Conservation (phyloP, 2,888 invertebrate species). For the Trilocha varians region DNA sequence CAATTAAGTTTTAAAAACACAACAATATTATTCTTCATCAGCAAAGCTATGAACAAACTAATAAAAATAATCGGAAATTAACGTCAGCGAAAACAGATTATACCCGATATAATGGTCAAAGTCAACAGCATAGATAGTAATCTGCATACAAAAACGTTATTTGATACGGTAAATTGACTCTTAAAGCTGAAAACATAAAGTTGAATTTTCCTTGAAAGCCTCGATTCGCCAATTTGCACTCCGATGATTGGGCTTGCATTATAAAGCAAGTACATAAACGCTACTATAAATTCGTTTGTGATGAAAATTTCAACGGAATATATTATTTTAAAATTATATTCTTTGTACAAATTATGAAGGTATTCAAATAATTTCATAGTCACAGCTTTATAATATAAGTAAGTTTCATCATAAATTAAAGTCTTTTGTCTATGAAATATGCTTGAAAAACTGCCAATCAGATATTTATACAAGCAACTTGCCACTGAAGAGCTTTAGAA, state of each 20-base stretch:
- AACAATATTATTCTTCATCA: no score
- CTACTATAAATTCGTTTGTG: constrained; percentile 1
- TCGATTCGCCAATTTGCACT: constrained; percentile 7
- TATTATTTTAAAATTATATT: neutral
- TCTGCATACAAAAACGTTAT: neutral
- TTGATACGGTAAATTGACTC: neutral
- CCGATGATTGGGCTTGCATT: constrained; percentile 22
- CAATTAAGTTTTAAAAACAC: no score
- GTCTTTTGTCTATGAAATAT: no score
- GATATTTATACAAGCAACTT: no score
- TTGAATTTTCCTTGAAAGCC: neutral
- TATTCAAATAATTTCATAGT: no score
- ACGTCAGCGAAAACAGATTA: neutral
- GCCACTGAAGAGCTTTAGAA: no score
- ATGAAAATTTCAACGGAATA: neutral
- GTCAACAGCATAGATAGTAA: constrained; percentile 13
- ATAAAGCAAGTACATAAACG: constrained; percentile 16
- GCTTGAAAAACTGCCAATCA: no score
- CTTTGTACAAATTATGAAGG: neutral
- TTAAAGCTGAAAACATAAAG: neutral
- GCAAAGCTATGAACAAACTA: no score
- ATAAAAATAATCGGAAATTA: neutral
- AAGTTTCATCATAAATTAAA: no score
- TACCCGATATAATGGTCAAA: neutral
- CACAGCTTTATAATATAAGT: no score